phyloP scores from a whole-genome alignment of 1,140 invertebrate species.

The Lepidostoma basale region DNA sequence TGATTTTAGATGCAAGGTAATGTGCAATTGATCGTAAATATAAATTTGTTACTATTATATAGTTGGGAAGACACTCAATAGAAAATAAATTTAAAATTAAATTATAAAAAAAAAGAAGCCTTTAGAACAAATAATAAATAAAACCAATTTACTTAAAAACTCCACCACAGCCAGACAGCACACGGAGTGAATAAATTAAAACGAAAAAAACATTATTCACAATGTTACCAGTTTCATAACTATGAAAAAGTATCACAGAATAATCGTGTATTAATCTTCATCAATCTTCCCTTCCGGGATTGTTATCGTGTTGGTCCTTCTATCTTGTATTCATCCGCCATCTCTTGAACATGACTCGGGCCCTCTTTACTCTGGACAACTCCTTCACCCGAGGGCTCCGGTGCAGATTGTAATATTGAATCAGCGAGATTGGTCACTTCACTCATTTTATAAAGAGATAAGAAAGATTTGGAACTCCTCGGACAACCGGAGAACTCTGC shows the following conservation, averaged over 20 bases:
- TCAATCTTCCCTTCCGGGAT: neutral
- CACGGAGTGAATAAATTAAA: no score
- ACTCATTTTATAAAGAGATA: neutral
- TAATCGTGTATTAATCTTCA: neutral
- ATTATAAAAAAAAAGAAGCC: no score
- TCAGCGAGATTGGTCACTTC: neutral
- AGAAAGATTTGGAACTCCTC: neutral
- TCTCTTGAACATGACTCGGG: no score
- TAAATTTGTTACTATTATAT: no score
- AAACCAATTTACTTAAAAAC: no score
- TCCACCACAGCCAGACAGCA: no score
- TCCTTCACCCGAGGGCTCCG: neutral
- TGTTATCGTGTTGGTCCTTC: slow-evolving; percentile 2
- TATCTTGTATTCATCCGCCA: slow-evolving; percentile 2
- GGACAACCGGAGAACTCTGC: neutral
- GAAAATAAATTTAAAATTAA: no score
- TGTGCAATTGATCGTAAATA: no score
- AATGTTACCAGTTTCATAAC: slow-evolving; percentile 11
- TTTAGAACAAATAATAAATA: no score
- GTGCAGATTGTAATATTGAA: slow-evolving; percentile 7
- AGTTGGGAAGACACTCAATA: no score
- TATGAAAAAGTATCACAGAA: slow-evolving; percentile 15
- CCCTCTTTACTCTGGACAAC: no score
- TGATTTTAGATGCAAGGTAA: no score
- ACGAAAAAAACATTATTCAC: slow-evolving; percentile 7